Percentiles rank a stretch among this genome's conserved stretches.
Conservation (phyloP, 2,888 invertebrate genomes). For the Lysandra bellargus region DNA sequence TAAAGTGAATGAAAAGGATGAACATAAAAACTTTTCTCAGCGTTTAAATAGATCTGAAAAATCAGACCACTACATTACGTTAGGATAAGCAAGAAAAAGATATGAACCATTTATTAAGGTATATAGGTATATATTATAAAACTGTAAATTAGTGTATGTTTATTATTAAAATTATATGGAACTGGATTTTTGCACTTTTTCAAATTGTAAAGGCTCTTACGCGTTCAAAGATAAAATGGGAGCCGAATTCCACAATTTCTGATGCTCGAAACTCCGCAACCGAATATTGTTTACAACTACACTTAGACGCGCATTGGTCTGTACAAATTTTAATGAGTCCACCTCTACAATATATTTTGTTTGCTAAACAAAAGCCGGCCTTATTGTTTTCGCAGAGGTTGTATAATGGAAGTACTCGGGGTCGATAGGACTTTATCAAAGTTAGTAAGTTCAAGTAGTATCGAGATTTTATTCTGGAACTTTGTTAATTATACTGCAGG, state of each 20-base stretch:
- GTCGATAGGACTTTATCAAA: conserved; percentile 12
- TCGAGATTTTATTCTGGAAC: conserved; percentile 21
- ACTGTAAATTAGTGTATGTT: too few relatives aligned
- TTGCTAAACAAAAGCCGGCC: conserved; percentile 42
- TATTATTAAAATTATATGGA: too few relatives aligned
- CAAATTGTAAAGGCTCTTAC: not conserved
- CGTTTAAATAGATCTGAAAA: too few relatives aligned
- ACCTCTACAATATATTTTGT: conserved; percentile 48
- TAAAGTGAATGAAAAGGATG: too few relatives aligned
- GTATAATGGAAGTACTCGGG: conserved; percentile 21
- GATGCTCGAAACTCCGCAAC: conserved; percentile 38
- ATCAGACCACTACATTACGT: too few relatives aligned
- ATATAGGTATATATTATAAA: too few relatives aligned
- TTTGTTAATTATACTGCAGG: conserved; percentile 23
- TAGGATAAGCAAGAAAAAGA: too few relatives aligned
- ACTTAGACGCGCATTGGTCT: conserved; percentile 59
- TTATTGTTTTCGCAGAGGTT: conserved; percentile 24
- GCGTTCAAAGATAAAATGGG: conserved; percentile 27
- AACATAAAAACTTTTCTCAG: too few relatives aligned
- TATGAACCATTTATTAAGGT: too few relatives aligned
- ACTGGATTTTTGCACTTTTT: not conserved
- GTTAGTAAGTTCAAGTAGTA: not conserved
- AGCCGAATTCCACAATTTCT: conserved; percentile 28
- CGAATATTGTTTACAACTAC: conserved; percentile 51
- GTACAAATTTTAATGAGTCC: conserved; percentile 71